These are phyloP conservation scores for Drosophila rubida DNA, from an alignment of 2,888 invertebrate genomes.

Conservation along the genomic window DNA sequence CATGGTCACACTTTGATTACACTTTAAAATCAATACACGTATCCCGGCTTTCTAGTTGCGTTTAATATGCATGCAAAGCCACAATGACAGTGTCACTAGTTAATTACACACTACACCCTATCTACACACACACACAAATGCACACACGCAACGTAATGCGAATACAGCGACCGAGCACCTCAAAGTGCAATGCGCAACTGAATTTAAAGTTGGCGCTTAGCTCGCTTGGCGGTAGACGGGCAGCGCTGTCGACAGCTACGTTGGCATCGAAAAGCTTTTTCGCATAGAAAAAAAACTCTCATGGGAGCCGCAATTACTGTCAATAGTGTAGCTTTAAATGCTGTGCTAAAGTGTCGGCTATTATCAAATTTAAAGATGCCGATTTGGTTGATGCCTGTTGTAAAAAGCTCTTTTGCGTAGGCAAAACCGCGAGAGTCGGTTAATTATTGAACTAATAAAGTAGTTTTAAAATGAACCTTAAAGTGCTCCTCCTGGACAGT, in stretches of 20 bases:
- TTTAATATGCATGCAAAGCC: conserved; percentile 40
- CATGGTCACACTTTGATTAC: conserved; percentile 41
- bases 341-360: conserved; percentile 10
- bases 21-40: conserved; percentile 49
- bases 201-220: conserved; percentile 55
- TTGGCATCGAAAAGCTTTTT: conserved; percentile 31
- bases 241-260: conserved; percentile 11
- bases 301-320: conserved; percentile 53
- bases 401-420: too few species aligned
- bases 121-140: conserved; percentile 7
- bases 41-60: conserved; percentile 26
- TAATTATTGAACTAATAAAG: conserved; percentile 36
- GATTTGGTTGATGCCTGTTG: too few species aligned
- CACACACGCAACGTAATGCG: conserved; percentile 7
- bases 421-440: neutral
- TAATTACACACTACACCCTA: conserved; percentile 12
- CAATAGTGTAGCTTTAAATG: conserved; percentile 17
- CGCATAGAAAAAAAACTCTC: conserved; percentile 37
- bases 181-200: conserved; percentile 79
- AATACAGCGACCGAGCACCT: conserved; percentile 57
- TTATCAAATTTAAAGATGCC: too few species aligned
- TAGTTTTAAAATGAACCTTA: conserved; percentile 35
- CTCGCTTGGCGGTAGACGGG: neutral
- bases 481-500: neutral
- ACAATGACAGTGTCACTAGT: neutral